Conservation (phyloP, 2,797 vertebrate genomes). For the Emydoidea blandingii region DNA sequence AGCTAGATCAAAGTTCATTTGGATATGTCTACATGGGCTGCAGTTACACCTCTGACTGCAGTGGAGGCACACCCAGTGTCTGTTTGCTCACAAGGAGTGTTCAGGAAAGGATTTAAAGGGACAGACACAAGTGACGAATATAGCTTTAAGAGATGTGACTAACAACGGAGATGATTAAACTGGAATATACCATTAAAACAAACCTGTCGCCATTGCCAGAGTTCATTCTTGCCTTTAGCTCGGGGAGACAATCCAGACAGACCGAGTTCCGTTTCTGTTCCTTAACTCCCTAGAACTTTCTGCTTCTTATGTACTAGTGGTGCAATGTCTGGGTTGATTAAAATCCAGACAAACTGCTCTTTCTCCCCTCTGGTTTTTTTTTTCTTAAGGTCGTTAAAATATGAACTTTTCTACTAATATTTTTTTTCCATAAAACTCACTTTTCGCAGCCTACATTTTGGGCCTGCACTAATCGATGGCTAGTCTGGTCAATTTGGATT, state of each 20-base stretch:
- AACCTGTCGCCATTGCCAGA: background rate
- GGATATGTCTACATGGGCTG: background rate
- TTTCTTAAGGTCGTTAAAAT: background rate
- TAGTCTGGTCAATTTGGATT: background rate
- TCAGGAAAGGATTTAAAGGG: background rate
- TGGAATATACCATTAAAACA: background rate
- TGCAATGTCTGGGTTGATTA: background rate
- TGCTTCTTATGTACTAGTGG: too few species aligned
- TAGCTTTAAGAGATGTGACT: background rate
- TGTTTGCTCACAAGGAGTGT: background rate
- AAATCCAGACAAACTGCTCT: background rate
- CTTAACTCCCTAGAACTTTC: background rate
- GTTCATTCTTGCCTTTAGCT: background rate
- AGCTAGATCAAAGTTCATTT: background rate
- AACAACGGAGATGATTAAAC: background rate
- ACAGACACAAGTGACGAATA: background rate
- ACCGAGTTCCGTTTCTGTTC: background rate
- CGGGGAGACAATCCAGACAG: background rate
- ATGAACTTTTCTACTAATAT: background rate
- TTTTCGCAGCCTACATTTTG: background rate
- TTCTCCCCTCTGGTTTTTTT: too few species aligned
- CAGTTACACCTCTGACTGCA: background rate
- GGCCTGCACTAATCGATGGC: background rate
- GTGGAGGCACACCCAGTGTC: background rate
- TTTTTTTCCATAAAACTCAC: background rate